A percentile compares a stretch with the other conserved stretches of the same genome.
phyloP scores from a whole-genome alignment of 2,797 vertebrate genomes.

The Naso thynnoides region DNA sequence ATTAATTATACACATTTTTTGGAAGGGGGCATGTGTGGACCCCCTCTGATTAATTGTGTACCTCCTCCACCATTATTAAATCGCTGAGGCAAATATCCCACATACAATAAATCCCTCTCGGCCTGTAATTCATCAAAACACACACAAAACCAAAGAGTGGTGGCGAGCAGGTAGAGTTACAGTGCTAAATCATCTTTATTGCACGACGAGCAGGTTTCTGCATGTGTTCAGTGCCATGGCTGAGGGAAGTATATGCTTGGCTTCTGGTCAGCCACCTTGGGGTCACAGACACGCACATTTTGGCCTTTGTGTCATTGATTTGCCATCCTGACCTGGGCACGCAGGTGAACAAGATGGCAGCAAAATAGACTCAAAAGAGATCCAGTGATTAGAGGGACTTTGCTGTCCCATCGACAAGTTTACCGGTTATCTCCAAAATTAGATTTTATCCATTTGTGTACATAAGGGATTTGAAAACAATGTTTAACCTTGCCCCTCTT shows the following conservation, averaged over 20 bases:
- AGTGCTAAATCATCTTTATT: constrained; percentile 86
- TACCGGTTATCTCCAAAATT: constrained; percentile 23
- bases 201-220: constrained; percentile 79
- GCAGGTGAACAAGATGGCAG: constrained; percentile 61
- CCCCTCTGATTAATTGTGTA: constrained; percentile 86
- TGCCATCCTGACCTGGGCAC: constrained; percentile 53
- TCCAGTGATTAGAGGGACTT: constrained; percentile 70
- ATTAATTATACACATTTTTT: constrained; percentile 84
- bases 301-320: constrained; percentile 73
- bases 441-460: constrained; percentile 15
- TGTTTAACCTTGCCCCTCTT: constrained; percentile 46
- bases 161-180: constrained; percentile 84
- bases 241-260: constrained; percentile 47
- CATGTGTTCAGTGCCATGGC: constrained; percentile 47
- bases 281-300: constrained; percentile 50
- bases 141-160: constrained; percentile 79
- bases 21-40: constrained; percentile 69
- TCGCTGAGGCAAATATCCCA: constrained; percentile 88
- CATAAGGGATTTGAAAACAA: not conserved
- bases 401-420: constrained; percentile 46
- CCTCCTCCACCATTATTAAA: constrained; percentile 87
- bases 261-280: constrained; percentile 67
- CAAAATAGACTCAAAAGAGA: constrained; percentile 62
- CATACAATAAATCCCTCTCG: constrained; percentile 87
- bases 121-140: constrained; percentile 87